Base-by-base conservation (phyloP, 2,797 vertebrate species). In the Anguilla marmorata region DNA sequence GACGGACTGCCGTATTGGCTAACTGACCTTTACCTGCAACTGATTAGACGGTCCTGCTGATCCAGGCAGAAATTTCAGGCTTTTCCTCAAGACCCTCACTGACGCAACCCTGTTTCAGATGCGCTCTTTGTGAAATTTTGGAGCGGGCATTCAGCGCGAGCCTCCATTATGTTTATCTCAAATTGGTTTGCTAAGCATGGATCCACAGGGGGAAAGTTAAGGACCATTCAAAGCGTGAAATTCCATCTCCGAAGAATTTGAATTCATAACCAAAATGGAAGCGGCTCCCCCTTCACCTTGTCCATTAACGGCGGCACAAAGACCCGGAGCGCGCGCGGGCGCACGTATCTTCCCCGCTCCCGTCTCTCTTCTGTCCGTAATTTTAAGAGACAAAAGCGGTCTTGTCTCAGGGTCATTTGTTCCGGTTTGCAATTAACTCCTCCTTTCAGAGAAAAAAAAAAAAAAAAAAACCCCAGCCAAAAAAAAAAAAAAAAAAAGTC, bases 21-120 rank as follows among this genome's bases (percentile, higher is more conserved):
- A 92, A 95, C 96, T 96, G 95, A 96, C 95, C 95, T 96, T 94
- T 94, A 91, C 93, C 92, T 93, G 91, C 89, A 91, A 89, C 90
- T 87, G 91, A 91, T 86, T 86, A 89, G 89, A 21, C 33, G 19
- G 56, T 56, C 74, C 76, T 87, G 66, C 72, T 89, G 85, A 88
- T 80, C 63, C 76, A 30, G 83, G 90, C 92, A 91, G 89, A 91
- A 91, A 91, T 93, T 92, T 92, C 91, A 88, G 72, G 48, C 88
- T 93, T 90, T 93, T 91, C 90, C 89, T 93, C 92, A 63, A 66
- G 93, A 91, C 91, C 91, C 89, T 91, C 93, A 90, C 87, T 92
- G 82, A 37, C 88, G 93, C 93, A 94, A 24, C 93, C 91, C 91
- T 60, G 27, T 94, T 94, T 95, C 92, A 93, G 93, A 94, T 93